A percentile compares a stretch with the other conserved stretches of the same genome.
These are phyloP conservation scores for Helicolenus hilgendorfi DNA, from an alignment of 2,797 vertebrate species.

Conservation along the genomic window DNA sequence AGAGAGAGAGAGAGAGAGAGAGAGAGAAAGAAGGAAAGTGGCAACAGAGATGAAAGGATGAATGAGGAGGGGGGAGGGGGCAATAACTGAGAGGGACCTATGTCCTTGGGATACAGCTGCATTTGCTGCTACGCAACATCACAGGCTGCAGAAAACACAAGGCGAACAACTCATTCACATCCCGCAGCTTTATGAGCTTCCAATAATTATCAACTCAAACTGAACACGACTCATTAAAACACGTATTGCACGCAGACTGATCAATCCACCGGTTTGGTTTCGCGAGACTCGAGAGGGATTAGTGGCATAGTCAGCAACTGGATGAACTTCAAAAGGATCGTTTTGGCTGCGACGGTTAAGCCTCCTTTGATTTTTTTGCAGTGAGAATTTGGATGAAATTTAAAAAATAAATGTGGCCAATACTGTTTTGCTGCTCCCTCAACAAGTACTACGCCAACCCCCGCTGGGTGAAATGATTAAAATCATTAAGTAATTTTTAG, in stretches of 20 bases:
- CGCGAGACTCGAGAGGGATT: constrained; percentile 57
- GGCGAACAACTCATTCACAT: constrained; percentile 36
- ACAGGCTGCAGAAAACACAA: constrained; percentile 21
- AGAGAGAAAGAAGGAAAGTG: constrained; percentile 16
- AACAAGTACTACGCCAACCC: background rate
- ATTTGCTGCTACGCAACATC: constrained; percentile 39
- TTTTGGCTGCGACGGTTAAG: constrained; percentile 52
- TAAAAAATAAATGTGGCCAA: background rate
- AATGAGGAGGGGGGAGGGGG: constrained; percentile 4
- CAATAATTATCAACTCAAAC: constrained; percentile 56
- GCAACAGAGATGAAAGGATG: constrained; percentile 53
- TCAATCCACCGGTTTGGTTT: constrained; percentile 62
- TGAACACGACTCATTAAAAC: constrained; percentile 33
- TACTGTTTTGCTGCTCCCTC: background rate
- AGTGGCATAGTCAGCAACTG: constrained; percentile 56
- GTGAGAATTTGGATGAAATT: constrained; percentile 47
- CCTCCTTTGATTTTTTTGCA: constrained; percentile 48
- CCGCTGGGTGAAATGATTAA: constrained; percentile 8
- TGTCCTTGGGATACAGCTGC: constrained; percentile 50
- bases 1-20: background rate
- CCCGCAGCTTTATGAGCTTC: constrained; percentile 27
- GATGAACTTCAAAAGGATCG: constrained; percentile 69
- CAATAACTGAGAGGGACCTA: constrained; percentile 41
- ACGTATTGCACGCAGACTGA: constrained; percentile 40
- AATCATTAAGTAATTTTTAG: constrained; percentile 35